Percentiles rank a stretch among this genome's conserved stretches.
Evolutionary conservation across 2,888 invertebrate genomes (phyloP).

Genomic region (Cheiracanthium punctorium): DNA sequence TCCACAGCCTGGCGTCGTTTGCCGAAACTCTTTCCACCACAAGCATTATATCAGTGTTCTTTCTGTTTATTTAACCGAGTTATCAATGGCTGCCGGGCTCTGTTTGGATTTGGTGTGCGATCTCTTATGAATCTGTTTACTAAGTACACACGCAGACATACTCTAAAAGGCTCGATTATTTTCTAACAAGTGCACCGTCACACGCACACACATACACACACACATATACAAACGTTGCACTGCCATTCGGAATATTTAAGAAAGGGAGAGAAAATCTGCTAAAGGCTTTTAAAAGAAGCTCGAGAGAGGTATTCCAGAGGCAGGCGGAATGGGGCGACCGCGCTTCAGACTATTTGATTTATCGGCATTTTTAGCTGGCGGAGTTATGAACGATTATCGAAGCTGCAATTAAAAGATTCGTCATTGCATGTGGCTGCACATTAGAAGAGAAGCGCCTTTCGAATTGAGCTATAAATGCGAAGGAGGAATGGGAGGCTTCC

Average conservation of each 20-base stretch:
- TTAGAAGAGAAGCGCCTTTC: neutral
- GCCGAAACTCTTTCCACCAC: slow-evolving; percentile 69
- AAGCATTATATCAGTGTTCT: slow-evolving; percentile 68
- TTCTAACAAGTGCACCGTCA: slow-evolving; percentile 59
- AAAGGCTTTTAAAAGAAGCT: slow-evolving; percentile 67
- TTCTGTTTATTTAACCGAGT: slow-evolving; percentile 68
- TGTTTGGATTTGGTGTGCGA: slow-evolving; percentile 65
- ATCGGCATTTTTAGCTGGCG: slow-evolving; percentile 60
- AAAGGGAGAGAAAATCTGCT: slow-evolving; percentile 51
- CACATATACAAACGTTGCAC: slow-evolving; percentile 2
- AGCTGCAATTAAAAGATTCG: slow-evolving; percentile 7
- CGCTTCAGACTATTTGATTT: slow-evolving; percentile 35
- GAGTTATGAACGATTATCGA: slow-evolving; percentile 3
- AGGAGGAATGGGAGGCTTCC: neutral
- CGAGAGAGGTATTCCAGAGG: slow-evolving; percentile 1
- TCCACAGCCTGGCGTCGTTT: slow-evolving; percentile 59
- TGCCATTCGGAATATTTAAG: slow-evolving; percentile 63
- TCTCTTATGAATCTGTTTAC: slow-evolving; percentile 69
- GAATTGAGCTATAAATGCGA: neutral
- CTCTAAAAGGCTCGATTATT: slow-evolving; percentile 67
- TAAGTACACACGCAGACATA: slow-evolving; percentile 51
- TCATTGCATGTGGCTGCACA: slow-evolving; percentile 6
- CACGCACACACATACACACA: slow-evolving; percentile 17
- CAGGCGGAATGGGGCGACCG: neutral
- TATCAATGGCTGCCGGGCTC: slow-evolving; percentile 63